Evolutionary conservation across 2,888 invertebrate species (phyloP).

Genomic region (Plebejus melissa): DNA sequence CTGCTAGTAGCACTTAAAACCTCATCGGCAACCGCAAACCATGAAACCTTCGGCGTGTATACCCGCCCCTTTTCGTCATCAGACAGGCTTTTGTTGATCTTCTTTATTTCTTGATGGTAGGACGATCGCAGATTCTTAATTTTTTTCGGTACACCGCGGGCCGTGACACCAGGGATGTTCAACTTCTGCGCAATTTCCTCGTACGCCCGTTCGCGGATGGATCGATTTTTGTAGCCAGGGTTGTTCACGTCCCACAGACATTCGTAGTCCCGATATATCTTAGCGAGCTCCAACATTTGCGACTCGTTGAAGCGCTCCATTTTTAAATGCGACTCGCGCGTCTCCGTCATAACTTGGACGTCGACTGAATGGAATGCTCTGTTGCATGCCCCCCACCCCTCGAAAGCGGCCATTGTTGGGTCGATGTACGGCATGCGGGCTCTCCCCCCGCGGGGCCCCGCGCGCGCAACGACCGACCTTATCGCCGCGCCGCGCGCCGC

Average conservation of each 20-base stretch:
- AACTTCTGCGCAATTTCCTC: constrained; percentile 36
- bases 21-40: constrained; percentile 23
- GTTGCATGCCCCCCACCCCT: background rate
- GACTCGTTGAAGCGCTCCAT: constrained; percentile 36
- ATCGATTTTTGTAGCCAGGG: constrained; percentile 32
- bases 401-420: background rate
- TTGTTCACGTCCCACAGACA: constrained; percentile 38
- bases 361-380: background rate
- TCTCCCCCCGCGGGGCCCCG: background rate
- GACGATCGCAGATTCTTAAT: constrained; percentile 41
- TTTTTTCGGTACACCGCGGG: constrained; percentile 39
- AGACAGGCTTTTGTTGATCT: constrained; percentile 4
- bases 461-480: background rate
- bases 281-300: constrained; percentile 38
- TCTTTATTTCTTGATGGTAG: constrained; percentile 40
- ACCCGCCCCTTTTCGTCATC: background rate
- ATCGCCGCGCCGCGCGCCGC: background rate
- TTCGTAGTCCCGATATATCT: constrained; percentile 37
- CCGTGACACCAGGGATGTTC: constrained; percentile 36
- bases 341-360: background rate
- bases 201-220: constrained; percentile 32
- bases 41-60: constrained; percentile 25
- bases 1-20: background rate
- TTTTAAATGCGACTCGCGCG: constrained; percentile 30
- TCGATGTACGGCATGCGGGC: constrained; percentile 3